Conservation (phyloP, 30 jellyfish, hydroid and myxozoan genomes). For the Sanderia malayensis region DNA sequence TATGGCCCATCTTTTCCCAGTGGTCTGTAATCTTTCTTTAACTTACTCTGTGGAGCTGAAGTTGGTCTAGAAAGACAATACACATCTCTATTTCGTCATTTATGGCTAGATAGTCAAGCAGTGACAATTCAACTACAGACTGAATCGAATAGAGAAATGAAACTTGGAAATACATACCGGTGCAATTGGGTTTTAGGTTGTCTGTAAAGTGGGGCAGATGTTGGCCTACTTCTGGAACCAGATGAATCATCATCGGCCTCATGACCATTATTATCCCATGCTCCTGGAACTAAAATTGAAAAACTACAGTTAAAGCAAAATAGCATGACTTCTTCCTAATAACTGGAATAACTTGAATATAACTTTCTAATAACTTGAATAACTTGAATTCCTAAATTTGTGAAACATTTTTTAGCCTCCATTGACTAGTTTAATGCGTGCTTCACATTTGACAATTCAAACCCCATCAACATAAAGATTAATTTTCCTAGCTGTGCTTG, state of each 20-base stretch:
- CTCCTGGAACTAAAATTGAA: constrained; percentile 62
- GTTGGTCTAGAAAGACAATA: constrained; percentile 30
- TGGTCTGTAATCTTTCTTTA: constrained; percentile 5
- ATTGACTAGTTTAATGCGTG: neutral
- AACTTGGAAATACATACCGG: constrained; percentile 37
- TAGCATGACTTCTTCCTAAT: no score
- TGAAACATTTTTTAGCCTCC: neutral
- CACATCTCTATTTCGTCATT: no score
- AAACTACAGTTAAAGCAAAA: no score
- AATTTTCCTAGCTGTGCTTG: neutral
- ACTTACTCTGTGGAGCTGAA: constrained; percentile 66
- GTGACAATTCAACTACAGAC: no score
- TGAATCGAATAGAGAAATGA: no score
- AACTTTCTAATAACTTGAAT: no score
- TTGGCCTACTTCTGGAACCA: constrained; percentile 40
- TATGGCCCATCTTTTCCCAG: constrained; percentile 43
- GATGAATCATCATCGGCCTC: constrained; percentile 65
- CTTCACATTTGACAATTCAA: neutral
- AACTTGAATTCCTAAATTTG: no score
- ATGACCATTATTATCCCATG: constrained; percentile 72
- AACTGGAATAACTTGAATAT: no score
- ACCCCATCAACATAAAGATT: neutral
- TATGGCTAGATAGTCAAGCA: no score
- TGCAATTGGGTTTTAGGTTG: constrained; percentile 18
- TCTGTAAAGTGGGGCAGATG: constrained; percentile 57